Base-by-base conservation (phyloP, 1,140 invertebrate genomes). In the Bombus picipes region DNA sequence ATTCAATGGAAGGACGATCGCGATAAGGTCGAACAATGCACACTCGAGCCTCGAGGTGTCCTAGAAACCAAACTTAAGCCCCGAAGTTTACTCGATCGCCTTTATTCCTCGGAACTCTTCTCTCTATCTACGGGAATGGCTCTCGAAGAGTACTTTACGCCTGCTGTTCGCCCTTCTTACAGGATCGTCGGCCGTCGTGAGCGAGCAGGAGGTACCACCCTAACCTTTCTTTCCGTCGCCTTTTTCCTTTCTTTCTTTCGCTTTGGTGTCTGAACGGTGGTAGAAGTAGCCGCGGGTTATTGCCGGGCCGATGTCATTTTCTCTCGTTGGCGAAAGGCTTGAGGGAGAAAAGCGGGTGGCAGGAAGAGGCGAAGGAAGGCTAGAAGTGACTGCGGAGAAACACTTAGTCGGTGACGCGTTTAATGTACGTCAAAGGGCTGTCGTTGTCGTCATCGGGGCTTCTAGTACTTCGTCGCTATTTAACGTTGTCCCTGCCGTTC, bases 391-490 rank as follows among this genome's bases (percentile, higher is more conserved):
- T 74, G 85, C 72, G 83, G 82, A 89, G 85, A 87, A 92, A 91
- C 92, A 92, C 92, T 93, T 93, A 92, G 90, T 88, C 89, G 88
- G 85, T 88, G 88, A 91, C 92, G 85, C 78, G 84, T 92, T 92
- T 92, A 93, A 92, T 92, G 88, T 87, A 87, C 88, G 87, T 93
- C 92, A 93, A 93, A 93, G 89, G 86, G 85, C 88, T 86, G 87
- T 89, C 89, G 90, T 86, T 88, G 74, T 90, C 88, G 75, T 80
- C 87, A 70, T 80, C 65, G 59, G 78, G 41, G 25, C 39, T 85
- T 87, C 75, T 89, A 10, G 82, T 78, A 43, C 82, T 53, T 59
- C n/a, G 6, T 78, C 81, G 83, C 90, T 90, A 86, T 91, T 92
- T 91, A 92, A 92, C 80, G 83, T 86, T 91, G 88, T 90, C 87